phyloP scores from a whole-genome alignment of 2,797 vertebrate genomes.

The Neolamprologus multifasciatus region DNA sequence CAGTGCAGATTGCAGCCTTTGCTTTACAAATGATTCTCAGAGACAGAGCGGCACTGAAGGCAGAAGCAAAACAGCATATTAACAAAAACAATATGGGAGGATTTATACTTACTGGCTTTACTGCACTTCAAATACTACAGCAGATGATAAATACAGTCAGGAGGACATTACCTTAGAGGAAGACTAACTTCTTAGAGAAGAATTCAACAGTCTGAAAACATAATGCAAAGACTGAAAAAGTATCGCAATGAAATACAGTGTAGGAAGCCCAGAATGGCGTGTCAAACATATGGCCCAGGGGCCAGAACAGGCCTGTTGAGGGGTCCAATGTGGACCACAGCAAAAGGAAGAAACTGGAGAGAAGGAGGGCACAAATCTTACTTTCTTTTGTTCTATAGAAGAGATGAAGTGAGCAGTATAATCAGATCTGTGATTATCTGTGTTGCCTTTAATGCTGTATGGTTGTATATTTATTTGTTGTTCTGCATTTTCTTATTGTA shows the following conservation, averaged over 20 bases:
- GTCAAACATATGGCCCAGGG: not conserved
- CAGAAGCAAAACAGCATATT: not conserved
- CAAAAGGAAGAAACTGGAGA: not conserved
- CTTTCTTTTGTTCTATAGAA: not conserved
- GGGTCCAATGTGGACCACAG: not conserved
- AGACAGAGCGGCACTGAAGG: not conserved
- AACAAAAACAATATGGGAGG: not conserved
- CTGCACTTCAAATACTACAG: not conserved
- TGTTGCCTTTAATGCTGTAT: not conserved
- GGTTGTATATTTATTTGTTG: not conserved
- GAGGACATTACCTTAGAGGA: not conserved
- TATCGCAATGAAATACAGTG: not conserved
- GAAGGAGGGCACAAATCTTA: not conserved
- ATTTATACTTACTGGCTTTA: not conserved
- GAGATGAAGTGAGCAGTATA: not conserved
- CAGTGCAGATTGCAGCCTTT: not conserved
- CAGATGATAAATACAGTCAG: not conserved
- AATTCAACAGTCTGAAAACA: not conserved
- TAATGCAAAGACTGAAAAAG: not conserved
- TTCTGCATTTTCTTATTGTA: not conserved
- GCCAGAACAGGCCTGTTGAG: not conserved
- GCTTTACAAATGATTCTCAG: not conserved
- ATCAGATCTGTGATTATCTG: not conserved
- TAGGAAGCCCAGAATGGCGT: not conserved
- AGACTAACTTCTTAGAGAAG: not conserved